Base-by-base conservation (phyloP, 1,140 invertebrate species). In the Anagrus nilaparvatae region DNA sequence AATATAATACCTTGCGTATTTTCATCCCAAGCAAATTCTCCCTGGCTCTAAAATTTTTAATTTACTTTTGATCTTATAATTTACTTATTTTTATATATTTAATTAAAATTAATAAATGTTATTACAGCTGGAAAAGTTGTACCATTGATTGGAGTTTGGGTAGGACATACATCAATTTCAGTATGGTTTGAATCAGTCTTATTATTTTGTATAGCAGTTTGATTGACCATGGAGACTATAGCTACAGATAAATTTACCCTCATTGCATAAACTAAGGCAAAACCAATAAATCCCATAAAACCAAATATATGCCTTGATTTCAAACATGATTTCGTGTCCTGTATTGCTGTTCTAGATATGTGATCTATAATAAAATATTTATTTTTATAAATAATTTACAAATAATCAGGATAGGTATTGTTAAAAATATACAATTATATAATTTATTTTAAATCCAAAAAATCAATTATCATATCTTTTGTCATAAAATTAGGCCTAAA, bases 211-310 rank as follows among this genome's bases (percentile, higher is more conserved):
- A 79, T 72, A 2, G 72, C 73, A 16, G 82, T 81, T 40, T 82
- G 77, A 52, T 91, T 92, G 3, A 85, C 79, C 91, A 96, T 96
- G 5, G 89, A 87, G 9, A 96, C 88, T 59, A 95, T 92, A 5
- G 88, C 91, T 9, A 96, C 84, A 4, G 88, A 93, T 18, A 96
- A 67, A 65, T 95, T 94, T 0, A 94, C 88, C 46, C 91, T 70
- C 81, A 95, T 84, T 0, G 87, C 82, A 63, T 95, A 95, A 2
- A 92, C 83, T 52, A 87, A 78, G 16, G 82, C 79, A 55, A 91
- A 80, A 35, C 86, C 78, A 46, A 83, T 61, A 69, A 93, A 78
- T 48, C 82, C 81, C 61, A 93, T 71, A 30, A 90, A 72, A 1
- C 85, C 83, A 27, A 91, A 69, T 0, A 84, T 75, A 52, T 85